Evolutionary conservation across 2,113 vertebrate species (phyloP).

Genomic region (Odobenus rosmarus): DNA sequence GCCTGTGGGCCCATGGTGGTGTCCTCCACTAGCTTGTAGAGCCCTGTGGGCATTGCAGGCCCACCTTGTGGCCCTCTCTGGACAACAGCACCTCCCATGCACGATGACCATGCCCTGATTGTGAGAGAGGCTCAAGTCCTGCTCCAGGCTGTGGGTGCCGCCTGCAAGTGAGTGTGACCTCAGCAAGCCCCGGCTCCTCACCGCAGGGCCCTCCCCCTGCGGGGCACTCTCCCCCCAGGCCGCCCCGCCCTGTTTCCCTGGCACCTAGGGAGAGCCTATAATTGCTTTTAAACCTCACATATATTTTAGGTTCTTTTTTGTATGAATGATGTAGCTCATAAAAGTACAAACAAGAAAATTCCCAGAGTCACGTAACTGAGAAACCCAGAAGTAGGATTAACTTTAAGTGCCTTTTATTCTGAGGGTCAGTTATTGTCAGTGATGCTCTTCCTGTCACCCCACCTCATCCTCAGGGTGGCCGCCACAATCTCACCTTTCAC

Average conservation of each 20-base stretch:
- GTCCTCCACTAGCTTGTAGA: constrained; percentile 91
- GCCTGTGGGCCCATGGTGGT: constrained; percentile 79
- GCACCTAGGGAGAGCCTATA: neutral
- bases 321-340: neutral
- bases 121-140: constrained; percentile 66
- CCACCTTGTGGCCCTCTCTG: constrained; percentile 84
- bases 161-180: neutral
- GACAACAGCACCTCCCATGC: constrained; percentile 93
- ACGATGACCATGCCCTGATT: constrained; percentile 90
- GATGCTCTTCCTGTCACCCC: neutral
- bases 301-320: neutral
- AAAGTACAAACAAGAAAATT: neutral
- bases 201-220: neutral
- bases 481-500: neutral
- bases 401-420: neutral
- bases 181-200: too few relatives aligned
- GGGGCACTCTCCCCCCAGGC: neutral
- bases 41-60: constrained; percentile 87
- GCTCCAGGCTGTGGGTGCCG: neutral
- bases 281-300: neutral
- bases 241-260: too few relatives aligned
- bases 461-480: neutral
- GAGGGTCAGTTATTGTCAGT: neutral
- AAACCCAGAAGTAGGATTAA: neutral
- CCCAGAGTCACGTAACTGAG: neutral